A percentile compares a stretch with the other conserved stretches of the same genome.
These are phyloP conservation scores for Perca flavescens DNA, from an alignment of 2,113 vertebrate genomes.

Conservation along the genomic window DNA sequence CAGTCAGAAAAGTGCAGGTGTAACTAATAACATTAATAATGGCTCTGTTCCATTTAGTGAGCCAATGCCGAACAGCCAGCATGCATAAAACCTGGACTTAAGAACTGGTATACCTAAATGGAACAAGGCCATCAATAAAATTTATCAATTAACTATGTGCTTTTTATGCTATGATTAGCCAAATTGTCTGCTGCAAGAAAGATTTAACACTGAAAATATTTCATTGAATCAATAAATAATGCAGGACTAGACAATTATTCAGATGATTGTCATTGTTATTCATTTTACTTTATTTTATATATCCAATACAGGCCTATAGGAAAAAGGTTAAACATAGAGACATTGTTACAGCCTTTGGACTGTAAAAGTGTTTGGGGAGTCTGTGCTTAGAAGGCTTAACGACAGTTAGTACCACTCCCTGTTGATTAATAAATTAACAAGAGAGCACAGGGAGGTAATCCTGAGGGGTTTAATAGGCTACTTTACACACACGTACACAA, in stretches of 20 bases:
- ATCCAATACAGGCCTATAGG: background rate
- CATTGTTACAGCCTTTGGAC: background rate
- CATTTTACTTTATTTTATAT: background rate
- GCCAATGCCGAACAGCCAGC: background rate
- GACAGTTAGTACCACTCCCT: conserved; percentile 42
- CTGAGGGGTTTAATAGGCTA: conserved; percentile 28
- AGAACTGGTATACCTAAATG: background rate
- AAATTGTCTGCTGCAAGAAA: background rate
- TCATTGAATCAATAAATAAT: background rate
- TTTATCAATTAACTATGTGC: background rate
- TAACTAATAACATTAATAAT: background rate
- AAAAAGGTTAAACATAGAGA: background rate
- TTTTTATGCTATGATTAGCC: background rate
- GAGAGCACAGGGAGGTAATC: conserved; percentile 59
- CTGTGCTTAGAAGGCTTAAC: conserved; percentile 38
- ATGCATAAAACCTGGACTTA: background rate
- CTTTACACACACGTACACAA: conserved; percentile 21
- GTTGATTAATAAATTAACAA: conserved; percentile 64
- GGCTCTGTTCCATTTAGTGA: background rate
- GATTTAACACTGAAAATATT: background rate
- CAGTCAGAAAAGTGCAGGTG: background rate
- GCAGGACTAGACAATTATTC: background rate
- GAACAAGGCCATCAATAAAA: background rate
- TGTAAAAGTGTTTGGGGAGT: conserved; percentile 37
- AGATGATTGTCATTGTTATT: background rate